A percentile compares a stretch with the other conserved stretches of the same genome.
These are phyloP conservation scores for Planiliza haematocheilus DNA, from an alignment of 2,113 vertebrate genomes.

Conservation along the genomic window DNA sequence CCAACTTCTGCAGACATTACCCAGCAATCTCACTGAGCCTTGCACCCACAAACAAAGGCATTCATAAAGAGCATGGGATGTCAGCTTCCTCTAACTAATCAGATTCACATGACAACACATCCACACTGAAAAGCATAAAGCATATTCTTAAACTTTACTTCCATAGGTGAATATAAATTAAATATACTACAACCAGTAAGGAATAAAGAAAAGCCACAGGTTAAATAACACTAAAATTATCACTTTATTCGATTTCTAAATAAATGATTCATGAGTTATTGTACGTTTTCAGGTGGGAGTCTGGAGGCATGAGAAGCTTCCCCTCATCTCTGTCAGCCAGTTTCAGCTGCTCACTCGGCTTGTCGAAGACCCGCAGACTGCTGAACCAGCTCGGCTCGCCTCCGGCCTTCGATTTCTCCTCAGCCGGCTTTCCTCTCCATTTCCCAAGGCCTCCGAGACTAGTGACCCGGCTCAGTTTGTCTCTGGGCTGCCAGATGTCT, in stretches of 20 bases:
- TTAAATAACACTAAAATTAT: not conserved
- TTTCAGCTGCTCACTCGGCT: not conserved
- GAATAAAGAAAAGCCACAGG: too few relatives aligned
- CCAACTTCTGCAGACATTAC: not conserved
- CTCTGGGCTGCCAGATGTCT: slow-evolving; percentile 16
- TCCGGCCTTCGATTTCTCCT: slow-evolving; percentile 39
- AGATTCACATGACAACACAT: too few relatives aligned
- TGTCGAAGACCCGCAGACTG: slow-evolving; percentile 21
- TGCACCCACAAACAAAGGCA: not conserved
- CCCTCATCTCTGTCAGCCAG: not conserved
- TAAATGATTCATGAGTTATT: not conserved
- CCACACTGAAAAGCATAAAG: too few relatives aligned
- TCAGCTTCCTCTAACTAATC: too few relatives aligned
- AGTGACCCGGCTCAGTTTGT: not conserved
- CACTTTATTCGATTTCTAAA: not conserved
- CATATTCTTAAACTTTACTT: too few relatives aligned
- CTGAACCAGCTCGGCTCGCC: slow-evolving; percentile 33
- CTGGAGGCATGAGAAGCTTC: not conserved
- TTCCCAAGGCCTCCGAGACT: slow-evolving; percentile 11
- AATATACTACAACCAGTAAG: not conserved
- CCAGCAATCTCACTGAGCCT: too few relatives aligned
- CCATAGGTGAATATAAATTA: too few relatives aligned
- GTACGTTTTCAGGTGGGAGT: not conserved
- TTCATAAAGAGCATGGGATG: not conserved
- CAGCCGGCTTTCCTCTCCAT: slow-evolving; percentile 13